These are phyloP conservation scores for Panulirus ornatus DNA, from an alignment of 1,140 invertebrate genomes.

Conservation along the genomic window DNA sequence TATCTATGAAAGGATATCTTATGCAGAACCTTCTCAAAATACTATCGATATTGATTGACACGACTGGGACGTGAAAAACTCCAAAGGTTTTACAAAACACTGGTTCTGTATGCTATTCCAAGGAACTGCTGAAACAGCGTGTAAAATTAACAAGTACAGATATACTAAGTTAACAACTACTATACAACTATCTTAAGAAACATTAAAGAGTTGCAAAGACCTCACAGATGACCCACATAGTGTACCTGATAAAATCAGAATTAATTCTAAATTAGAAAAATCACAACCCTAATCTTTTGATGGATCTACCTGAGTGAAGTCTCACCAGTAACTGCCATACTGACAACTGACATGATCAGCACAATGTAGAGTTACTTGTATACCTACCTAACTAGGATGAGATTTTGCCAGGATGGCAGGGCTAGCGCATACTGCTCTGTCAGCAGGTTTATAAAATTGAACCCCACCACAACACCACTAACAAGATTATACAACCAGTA, in stretches of 20 bases:
- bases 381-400: too few species aligned
- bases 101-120: too few species aligned
- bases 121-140: not conserved
- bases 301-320: not conserved
- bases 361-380: not conserved
- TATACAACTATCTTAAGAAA: not conserved
- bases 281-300: constrained; percentile 4
- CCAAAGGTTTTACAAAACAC: too few species aligned
- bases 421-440: too few species aligned
- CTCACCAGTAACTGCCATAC: not conserved
- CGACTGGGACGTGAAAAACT: too few species aligned
- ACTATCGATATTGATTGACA: too few species aligned
- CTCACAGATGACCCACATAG: not conserved
- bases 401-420: too few species aligned
- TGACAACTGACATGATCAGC: not conserved
- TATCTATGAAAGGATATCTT: too few species aligned
- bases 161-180: not conserved
- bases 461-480: not conserved
- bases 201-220: not conserved
- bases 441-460: not conserved
- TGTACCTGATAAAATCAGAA: not conserved
- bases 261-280: not conserved
- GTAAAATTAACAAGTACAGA: constrained; percentile 8
- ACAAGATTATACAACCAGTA: constrained; percentile 9
- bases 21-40: too few species aligned